Evolutionary conservation across 2,113 vertebrate genomes (phyloP).

Genomic region (Callospermophilus lateralis): DNA sequence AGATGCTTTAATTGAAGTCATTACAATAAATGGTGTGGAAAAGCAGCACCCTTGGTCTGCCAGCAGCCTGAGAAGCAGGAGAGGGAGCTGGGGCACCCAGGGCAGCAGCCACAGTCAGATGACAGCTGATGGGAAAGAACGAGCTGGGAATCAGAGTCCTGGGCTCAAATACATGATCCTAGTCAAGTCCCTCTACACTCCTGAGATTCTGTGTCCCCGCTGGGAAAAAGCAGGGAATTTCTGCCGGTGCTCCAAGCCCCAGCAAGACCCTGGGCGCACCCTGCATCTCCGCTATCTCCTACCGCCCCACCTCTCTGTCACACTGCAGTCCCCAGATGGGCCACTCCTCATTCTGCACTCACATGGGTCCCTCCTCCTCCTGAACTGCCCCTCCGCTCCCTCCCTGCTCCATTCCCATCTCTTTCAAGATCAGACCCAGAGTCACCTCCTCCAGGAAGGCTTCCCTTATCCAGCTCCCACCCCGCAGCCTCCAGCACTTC

Average conservation of each 20-base stretch:
- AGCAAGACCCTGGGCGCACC: background rate
- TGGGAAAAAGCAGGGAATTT: background rate
- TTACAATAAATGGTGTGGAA: constrained; percentile 82
- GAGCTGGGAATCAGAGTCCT: background rate
- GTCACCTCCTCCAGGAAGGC: background rate
- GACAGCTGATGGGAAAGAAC: background rate
- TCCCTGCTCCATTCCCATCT: background rate
- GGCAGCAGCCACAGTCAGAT: background rate
- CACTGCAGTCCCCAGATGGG: too few species aligned
- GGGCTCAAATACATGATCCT: background rate
- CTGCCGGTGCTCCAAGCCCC: background rate
- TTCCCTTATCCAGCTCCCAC: background rate
- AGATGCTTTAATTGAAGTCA: constrained; percentile 76
- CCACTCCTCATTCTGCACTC: background rate
- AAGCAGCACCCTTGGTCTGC: constrained; percentile 50
- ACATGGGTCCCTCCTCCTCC: background rate
- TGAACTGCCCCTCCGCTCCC: background rate
- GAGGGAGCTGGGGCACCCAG: background rate
- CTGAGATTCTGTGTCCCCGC: background rate
- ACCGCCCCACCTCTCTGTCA: too few species aligned
- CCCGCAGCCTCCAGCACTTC: background rate
- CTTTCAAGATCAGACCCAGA: background rate
- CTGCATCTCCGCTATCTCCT: background rate
- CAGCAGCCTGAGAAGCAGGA: background rate
- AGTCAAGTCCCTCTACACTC: background rate